Base-by-base conservation (phyloP, 1,140 invertebrate species). In the Helicoverpa zea region DNA sequence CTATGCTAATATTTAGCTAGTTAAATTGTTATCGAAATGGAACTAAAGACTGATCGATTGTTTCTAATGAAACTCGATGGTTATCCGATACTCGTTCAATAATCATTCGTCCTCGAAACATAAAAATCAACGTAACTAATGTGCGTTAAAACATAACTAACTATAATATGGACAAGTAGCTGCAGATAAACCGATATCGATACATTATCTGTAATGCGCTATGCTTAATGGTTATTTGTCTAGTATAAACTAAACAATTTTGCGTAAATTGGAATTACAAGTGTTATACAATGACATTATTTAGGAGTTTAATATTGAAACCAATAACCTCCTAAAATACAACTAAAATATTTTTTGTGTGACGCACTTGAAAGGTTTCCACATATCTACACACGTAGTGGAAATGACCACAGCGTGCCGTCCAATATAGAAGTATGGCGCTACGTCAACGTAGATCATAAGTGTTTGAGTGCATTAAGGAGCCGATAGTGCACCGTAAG, bases 81-180 rank as follows among this genome's bases (percentile, higher is more conserved):
- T 56, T 58, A 70, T 70, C 16, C 54, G 64, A 70, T 79, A 79
- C 64, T 47, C 61, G 51, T 70, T 79, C 76, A 56, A 14, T 64
- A 58, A 68, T 59, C 23, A 77, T 72, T 82, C 70, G 82, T 81
- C 84, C 81, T 87, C 77, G 59, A 81, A 87, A 84, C 84, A 79
- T 74, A 78, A 63, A 84, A 49, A 70, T 54, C 56, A 51, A 47
- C 51, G 43, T 79, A 10, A 54, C 23, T 3, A 16, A 58, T 35
- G 63, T 79, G 47, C 35, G 35, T 43, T 43, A 43, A 43, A 43
- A 43, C 35, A 75, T 61, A 63, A 59, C 54, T 23, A 61, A 23
- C 23, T 23, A 23, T 47, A 75, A 23, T 47, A 75, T 61, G 16
- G 13, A 72, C 49, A 51, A 72, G 68, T 54, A 75, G 73, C 73